Conservation (phyloP, 2,113 vertebrate genomes). For the Sorex araneus region DNA sequence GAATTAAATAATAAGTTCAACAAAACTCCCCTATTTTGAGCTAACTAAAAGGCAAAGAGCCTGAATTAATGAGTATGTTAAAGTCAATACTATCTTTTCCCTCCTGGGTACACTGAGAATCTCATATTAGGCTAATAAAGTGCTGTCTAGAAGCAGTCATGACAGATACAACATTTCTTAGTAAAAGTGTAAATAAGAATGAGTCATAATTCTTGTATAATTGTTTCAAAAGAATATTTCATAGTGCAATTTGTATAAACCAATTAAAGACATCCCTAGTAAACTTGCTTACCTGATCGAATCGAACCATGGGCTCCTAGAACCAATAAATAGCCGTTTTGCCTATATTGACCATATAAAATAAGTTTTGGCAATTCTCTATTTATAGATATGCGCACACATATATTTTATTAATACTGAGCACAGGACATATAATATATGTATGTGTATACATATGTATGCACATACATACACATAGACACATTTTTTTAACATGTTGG, state of each 20-base stretch:
- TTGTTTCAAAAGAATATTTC: conserved; percentile 73
- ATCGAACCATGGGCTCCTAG: conserved; percentile 42
- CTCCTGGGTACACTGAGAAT: conserved; percentile 30
- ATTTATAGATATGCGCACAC: background rate
- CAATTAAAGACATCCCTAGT: conserved; percentile 65
- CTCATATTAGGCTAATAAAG: conserved; percentile 71
- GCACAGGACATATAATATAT: background rate
- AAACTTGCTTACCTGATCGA: conserved; percentile 62
- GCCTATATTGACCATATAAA: background rate
- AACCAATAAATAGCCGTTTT: conserved; percentile 46
- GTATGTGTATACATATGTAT: no score
- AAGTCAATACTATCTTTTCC: conserved; percentile 39
- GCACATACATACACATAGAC: no score
- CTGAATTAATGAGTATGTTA: conserved; percentile 45
- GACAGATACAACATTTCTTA: conserved; percentile 71
- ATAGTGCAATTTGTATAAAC: conserved; percentile 73
- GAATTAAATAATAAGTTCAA: background rate
- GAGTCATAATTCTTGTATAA: conserved; percentile 69
- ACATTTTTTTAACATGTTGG: no score
- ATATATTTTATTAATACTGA: background rate
- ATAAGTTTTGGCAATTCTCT: background rate
- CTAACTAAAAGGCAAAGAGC: conserved; percentile 38
- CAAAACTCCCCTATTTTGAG: background rate
- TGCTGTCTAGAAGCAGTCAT: conserved; percentile 75
- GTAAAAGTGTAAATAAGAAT: conserved; percentile 74